Base-by-base conservation (phyloP, 2,797 vertebrate species). In the Poeciliopsis turneri region DNA sequence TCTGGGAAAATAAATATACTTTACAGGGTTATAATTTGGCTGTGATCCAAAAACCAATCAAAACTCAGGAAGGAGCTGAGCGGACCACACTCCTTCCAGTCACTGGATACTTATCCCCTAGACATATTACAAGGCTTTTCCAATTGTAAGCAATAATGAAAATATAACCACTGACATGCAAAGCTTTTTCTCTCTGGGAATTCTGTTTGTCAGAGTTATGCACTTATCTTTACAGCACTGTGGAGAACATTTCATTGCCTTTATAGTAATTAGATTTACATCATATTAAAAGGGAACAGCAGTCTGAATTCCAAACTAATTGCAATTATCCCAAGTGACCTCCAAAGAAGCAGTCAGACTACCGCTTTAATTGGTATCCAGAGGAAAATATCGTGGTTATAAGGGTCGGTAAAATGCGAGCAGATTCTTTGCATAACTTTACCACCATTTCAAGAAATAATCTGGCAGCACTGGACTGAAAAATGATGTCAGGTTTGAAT, bases 21-120 rank as follows among this genome's bases (percentile, higher is more conserved):
- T 92, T 89, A 89, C 88, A 87, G 81, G 88, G 81, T 78, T 5
- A 5, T 81, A 77, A 81, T 80, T 79, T 84, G 90, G 91, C 88
- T 36, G 74, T 0, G n/a, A 9, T 76, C 84, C 92, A 93, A 72
- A 77, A 88, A 82, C 82, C 85, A 90, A 89, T 89, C 82, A 91
- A 82, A 92, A 80, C 8, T 49, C 71, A 86, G 87, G 86, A 85
- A 83, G 78, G 72, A 87, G 82, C 72, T 59, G 68, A 74, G 51
- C 75, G 76, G 83, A 79, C 80, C 79, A 76, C 77, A 74, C 86
- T 80, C 84, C 71, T 75, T 74, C 45, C 2, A 49, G 81, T 73
- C 80, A 39, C 82, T 82, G 78, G 76, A 82, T 73, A 72, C 73
- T 77, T 76, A 75, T 23, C 5, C 39, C 28, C 59, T 61, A 87